Evolutionary conservation across 2,113 vertebrate species (phyloP), one percentile per base, ranked within the genome.

Genomic region (Pluvialis apricaria): DNA sequence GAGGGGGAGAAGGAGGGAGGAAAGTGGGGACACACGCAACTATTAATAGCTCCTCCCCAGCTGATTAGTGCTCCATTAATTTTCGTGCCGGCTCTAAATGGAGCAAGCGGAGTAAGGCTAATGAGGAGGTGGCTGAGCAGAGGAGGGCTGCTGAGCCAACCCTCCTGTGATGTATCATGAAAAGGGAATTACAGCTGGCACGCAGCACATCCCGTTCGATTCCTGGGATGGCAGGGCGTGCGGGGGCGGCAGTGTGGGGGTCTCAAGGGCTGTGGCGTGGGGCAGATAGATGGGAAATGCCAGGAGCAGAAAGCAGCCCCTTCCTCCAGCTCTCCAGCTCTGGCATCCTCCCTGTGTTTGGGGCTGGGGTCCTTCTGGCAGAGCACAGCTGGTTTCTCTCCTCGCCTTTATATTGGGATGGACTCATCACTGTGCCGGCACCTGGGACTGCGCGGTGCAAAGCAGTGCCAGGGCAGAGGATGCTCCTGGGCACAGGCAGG

Each of bases 41-140:
- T 98, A 98, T 98, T 98, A 98, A 98, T 98, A 98, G 92, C 95
- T 84, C 93, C 96, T 96, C 94, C 97, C 96, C 95, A 90, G 97
- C 96, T 98, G 97, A 98, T 98, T 97, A 98, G 95, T 65, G 85
- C 94, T 97, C 97, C 97, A 96, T 98, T 98, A 98, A 98, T 98
- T 98, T 97, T 92, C 40, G 28, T 82, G 52, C 83, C 0, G 1
- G 91, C 96, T 97, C 95, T 96, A 96, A 97, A 97, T 94, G 21
- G 96, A 97, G 91, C 95, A 75, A 89, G 93, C 17, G 5, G 96
- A 96, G 87, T 90, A 58, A 80, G 93, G 96, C 96, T 96, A 79
- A 97, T 54, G 92, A 96, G 91, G 90, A 94, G 29, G 24, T 77
- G 87, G 92, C 94, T 36, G 90, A 94, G 82, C 42, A 79, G 95